phyloP scores from a whole-genome alignment of 2,113 vertebrate genomes.

The Chaetorhynchus papuensis region DNA sequence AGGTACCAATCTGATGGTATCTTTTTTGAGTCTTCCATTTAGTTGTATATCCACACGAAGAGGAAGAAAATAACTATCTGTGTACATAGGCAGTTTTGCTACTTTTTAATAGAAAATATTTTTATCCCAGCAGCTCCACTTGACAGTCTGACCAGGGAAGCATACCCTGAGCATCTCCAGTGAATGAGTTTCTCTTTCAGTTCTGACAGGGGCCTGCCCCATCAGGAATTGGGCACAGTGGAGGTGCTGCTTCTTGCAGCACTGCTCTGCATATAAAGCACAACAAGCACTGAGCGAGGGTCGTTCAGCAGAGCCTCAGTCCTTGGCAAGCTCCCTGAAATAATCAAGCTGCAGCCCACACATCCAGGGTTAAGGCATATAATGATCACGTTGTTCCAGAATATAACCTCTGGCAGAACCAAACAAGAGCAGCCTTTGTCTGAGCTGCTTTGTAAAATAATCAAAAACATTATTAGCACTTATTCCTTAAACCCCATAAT shows the following conservation, averaged over 20 bases:
- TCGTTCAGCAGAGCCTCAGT: neutral
- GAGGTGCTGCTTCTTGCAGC: neutral
- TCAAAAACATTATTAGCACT: neutral
- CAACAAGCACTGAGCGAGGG: neutral
- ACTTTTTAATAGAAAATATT: neutral
- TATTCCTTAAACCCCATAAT: neutral
- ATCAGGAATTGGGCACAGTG: neutral
- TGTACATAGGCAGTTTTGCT: neutral
- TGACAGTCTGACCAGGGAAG: neutral
- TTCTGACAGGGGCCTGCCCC: neutral
- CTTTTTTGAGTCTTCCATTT: neutral
- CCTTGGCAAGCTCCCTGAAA: neutral
- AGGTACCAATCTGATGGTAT: neutral
- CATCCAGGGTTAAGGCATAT: neutral
- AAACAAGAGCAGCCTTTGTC: neutral
- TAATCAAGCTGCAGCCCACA: neutral
- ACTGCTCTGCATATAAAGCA: slow-evolving; percentile 24
- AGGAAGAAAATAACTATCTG: neutral
- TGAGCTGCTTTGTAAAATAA: neutral
- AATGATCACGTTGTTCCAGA: neutral
- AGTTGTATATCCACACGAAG: neutral
- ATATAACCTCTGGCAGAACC: neutral
- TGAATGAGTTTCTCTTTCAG: neutral
- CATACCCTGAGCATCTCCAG: neutral
- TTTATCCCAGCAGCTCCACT: neutral